These are phyloP conservation scores for Andrena flavipes DNA, from an alignment of 2,888 invertebrate species.

Conservation along the genomic window DNA sequence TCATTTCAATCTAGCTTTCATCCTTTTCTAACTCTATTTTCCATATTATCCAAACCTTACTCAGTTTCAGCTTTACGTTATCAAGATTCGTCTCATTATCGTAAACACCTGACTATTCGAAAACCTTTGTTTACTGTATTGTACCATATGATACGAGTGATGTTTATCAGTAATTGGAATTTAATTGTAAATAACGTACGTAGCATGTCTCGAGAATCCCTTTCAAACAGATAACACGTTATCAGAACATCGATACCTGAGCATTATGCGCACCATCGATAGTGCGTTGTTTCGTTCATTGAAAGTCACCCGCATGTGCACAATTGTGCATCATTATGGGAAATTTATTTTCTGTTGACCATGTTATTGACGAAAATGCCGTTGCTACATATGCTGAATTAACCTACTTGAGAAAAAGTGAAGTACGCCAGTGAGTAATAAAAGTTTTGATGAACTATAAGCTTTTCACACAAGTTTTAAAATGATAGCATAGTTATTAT, in stretches of 20 bases:
- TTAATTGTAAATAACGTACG: background rate
- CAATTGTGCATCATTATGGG: conserved; percentile 85
- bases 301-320: background rate
- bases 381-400: conserved; percentile 87
- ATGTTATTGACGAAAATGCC: conserved; percentile 86
- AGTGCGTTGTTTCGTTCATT: conserved; percentile 3
- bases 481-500: too few species aligned
- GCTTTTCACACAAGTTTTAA: background rate
- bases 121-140: too few species aligned
- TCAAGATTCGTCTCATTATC: too few species aligned
- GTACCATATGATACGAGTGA: too few species aligned
- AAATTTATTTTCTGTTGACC: conserved; percentile 83
- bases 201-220: background rate
- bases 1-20: too few species aligned
- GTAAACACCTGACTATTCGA: too few species aligned
- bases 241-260: conserved; percentile 47
- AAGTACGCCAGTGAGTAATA: conserved; percentile 88
- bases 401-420: conserved; percentile 88
- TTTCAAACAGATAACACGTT: conserved; percentile 45
- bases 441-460: background rate
- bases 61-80: too few species aligned
- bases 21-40: too few species aligned
- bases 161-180: too few species aligned
- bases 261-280: background rate
- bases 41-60: too few species aligned